These are phyloP conservation scores for Novumbra hubbsi DNA, from an alignment of 2,797 vertebrate genomes.

Conservation along the genomic window DNA sequence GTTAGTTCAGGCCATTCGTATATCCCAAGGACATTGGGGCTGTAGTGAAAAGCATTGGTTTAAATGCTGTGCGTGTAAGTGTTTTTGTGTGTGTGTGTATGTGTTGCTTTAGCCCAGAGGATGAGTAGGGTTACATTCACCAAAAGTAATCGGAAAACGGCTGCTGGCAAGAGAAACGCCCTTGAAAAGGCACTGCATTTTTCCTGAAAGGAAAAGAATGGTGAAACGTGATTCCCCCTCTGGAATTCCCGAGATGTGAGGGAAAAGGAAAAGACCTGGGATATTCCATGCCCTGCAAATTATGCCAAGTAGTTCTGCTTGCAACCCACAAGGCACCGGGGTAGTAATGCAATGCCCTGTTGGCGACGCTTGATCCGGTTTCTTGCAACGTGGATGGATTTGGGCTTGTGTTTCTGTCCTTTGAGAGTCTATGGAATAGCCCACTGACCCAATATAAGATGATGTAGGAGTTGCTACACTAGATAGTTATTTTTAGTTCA, in stretches of 20 bases:
- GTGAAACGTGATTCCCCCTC: conserved; percentile 38
- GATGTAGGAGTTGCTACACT: background rate
- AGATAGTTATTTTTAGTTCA: background rate
- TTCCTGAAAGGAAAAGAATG: conserved; percentile 30
- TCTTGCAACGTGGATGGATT: background rate
- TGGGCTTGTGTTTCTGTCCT: background rate
- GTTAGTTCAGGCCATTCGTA: background rate
- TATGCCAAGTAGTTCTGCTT: conserved; percentile 33
- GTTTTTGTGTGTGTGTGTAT: no score
- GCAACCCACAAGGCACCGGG: conserved; percentile 36
- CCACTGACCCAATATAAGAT: no score
- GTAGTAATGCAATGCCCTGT: conserved; percentile 30
- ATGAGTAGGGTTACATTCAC: conserved; percentile 31
- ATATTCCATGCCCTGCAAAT: conserved; percentile 38
- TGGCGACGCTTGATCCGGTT: conserved; percentile 20
- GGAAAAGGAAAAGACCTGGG: conserved; percentile 7
- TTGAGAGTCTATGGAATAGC: background rate
- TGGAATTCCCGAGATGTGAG: conserved; percentile 18
- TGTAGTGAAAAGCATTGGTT: conserved; percentile 3
- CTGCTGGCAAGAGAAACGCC: conserved; percentile 9
- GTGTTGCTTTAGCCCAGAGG: conserved; percentile 10
- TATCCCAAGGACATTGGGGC: background rate
- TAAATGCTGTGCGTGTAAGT: background rate
- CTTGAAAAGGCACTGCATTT: conserved; percentile 17
- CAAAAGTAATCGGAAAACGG: conserved; percentile 14